Conservation (phyloP, 2,888 invertebrate genomes). For the Nudaria mundana region DNA sequence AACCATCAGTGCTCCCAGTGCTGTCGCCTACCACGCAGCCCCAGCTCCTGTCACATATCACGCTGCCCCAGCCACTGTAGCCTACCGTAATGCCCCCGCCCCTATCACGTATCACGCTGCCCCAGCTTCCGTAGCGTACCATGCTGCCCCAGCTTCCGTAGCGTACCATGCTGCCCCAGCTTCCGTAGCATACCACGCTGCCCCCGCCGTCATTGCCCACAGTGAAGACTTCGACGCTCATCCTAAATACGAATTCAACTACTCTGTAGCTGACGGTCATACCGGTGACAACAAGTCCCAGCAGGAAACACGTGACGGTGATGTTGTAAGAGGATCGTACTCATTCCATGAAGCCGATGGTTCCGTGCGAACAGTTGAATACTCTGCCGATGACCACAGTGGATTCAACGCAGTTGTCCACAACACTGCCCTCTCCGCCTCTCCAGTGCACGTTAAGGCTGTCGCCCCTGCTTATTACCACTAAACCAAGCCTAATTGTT, state of each 20-base stretch:
- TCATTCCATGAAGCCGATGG: constrained; percentile 79
- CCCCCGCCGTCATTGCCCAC: constrained; percentile 33
- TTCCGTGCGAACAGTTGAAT: constrained; percentile 78
- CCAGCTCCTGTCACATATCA: constrained; percentile 21
- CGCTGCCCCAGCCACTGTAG: constrained; percentile 24
- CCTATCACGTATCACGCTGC: constrained; percentile 20
- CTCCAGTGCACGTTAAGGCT: constrained; percentile 37
- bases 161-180: constrained; percentile 18
- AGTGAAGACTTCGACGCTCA: constrained; percentile 54
- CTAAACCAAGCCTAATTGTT: constrained; percentile 55
- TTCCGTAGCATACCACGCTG: constrained; percentile 19
- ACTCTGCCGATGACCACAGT: constrained; percentile 76
- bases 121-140: constrained; percentile 20
- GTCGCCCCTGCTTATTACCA: constrained; percentile 15
- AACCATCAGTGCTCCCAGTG: constrained; percentile 36
- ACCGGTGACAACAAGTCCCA: constrained; percentile 81
- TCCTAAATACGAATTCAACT: constrained; percentile 76
- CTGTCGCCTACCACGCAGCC: constrained; percentile 28
- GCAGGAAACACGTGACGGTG: constrained; percentile 77
- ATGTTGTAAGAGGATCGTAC: constrained; percentile 78
- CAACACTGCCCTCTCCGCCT: constrained; percentile 53
- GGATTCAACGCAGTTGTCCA: constrained; percentile 70
- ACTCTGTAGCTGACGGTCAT: constrained; percentile 79
- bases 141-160: constrained; percentile 24
- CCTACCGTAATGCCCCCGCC: constrained; percentile 16